Evolutionary conservation across 2,888 invertebrate species (phyloP).

Genomic region (Mamestra brassicae): DNA sequence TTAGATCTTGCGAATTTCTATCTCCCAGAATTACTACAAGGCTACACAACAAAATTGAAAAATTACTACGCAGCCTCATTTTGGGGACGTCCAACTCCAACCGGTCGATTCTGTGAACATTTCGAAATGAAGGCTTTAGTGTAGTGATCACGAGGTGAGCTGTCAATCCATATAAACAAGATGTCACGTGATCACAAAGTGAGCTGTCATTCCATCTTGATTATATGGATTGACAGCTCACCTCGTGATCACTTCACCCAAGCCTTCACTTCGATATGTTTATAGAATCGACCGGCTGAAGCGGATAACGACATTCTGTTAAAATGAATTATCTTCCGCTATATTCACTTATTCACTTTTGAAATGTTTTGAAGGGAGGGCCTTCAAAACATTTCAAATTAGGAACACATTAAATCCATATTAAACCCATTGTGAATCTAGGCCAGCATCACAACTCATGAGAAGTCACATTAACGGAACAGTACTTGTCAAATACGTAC

Average conservation of each 20-base stretch:
- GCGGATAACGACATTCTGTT: background rate
- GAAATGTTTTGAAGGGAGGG: no score
- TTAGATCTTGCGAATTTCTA: constrained; percentile 6
- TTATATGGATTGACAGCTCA: no score
- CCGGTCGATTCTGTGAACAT: no score
- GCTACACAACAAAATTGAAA: background rate
- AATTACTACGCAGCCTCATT: background rate
- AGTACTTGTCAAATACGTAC: constrained; percentile 49
- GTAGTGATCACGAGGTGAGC: no score
- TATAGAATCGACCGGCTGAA: background rate
- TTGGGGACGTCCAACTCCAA: background rate
- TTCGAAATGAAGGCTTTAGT: no score
- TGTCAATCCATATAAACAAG: no score
- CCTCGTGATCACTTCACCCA: no score
- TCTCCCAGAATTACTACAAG: background rate
- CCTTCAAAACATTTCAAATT: constrained; percentile 36
- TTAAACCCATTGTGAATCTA: constrained; percentile 36
- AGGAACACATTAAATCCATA: constrained; percentile 46
- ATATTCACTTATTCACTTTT: no score
- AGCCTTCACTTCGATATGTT: no score
- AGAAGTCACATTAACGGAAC: constrained; percentile 48
- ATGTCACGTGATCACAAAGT: no score
- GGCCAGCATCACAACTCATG: constrained; percentile 38
- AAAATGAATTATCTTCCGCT: background rate
- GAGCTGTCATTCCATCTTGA: no score